Conservation (phyloP, 2,888 invertebrate genomes). For the Aphodius sticticus region DNA sequence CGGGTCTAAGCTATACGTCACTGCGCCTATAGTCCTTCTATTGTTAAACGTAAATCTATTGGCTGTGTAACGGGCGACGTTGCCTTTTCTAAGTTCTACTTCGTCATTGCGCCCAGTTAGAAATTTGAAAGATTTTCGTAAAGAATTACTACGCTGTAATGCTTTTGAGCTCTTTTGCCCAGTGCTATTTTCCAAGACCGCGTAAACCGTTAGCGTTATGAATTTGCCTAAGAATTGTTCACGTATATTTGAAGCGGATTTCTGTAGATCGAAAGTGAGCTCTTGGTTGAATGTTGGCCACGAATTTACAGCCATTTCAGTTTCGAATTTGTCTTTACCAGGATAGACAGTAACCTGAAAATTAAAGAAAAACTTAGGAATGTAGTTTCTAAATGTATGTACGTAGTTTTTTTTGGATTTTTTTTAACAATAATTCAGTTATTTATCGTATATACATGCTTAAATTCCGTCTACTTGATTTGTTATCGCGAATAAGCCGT, state of each 20-base stretch:
- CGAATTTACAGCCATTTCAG: slow-evolving; percentile 75
- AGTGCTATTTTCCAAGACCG: slow-evolving; percentile 67
- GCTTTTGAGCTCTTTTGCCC: slow-evolving; percentile 50
- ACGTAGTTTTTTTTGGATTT: slow-evolving; percentile 9
- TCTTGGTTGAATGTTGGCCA: slow-evolving; percentile 85
- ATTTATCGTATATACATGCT: too few species aligned
- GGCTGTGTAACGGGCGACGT: slow-evolving; percentile 55
- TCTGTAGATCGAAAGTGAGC: slow-evolving; percentile 72
- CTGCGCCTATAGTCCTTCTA: slow-evolving; percentile 72
- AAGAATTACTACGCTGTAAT: slow-evolving; percentile 27
- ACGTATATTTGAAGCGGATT: slow-evolving; percentile 61
- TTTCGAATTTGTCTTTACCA: slow-evolving; percentile 78
- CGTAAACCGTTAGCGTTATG: slow-evolving; percentile 74
- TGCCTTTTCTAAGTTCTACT: slow-evolving; percentile 35
- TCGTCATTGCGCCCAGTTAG: slow-evolving; percentile 36
- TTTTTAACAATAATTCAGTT: background rate
- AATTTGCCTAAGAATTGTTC: slow-evolving; percentile 72
- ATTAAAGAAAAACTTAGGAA: slow-evolving; percentile 9
- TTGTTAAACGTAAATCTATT: slow-evolving; percentile 68
- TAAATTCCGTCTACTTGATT: too few species aligned
- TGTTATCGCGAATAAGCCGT: too few species aligned
- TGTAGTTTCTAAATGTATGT: background rate
- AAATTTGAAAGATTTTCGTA: slow-evolving; percentile 32
- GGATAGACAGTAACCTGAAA: slow-evolving; percentile 81
- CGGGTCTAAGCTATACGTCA: slow-evolving; percentile 72